Evolutionary conservation across 2,113 vertebrate species (phyloP).

Genomic region (Corythornis madagascariensis): DNA sequence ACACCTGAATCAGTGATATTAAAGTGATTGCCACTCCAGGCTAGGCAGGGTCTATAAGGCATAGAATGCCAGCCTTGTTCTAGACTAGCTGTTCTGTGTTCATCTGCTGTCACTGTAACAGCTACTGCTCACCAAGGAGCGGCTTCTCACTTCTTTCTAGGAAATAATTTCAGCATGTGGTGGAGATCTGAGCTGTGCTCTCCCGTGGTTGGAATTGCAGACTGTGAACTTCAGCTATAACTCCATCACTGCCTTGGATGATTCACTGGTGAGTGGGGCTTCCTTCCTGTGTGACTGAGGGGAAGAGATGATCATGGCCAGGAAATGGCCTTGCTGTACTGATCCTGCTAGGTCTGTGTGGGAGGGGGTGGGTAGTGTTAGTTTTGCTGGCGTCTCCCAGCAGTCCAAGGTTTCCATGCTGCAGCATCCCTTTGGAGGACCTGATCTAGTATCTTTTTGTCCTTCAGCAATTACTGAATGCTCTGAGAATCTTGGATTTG

Average conservation of each 20-base stretch:
- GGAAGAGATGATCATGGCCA: not conserved
- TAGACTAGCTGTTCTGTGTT: not conserved
- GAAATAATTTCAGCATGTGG: constrained; percentile 94
- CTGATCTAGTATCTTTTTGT: not conserved
- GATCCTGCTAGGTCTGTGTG: not conserved
- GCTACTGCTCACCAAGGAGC: not conserved
- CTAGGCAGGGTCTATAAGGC: not conserved
- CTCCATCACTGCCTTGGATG: constrained; percentile 84
- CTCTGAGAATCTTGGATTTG: constrained; percentile 87
- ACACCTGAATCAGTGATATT: not conserved
- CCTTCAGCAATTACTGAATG: constrained; percentile 86
- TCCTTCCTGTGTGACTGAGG: not conserved
- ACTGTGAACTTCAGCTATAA: constrained; percentile 96
- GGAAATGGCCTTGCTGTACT: not conserved
- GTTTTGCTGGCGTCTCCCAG: constrained; percentile 5
- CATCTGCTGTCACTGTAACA: not conserved
- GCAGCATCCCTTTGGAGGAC: not conserved
- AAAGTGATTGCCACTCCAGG: not conserved
- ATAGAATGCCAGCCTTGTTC: not conserved
- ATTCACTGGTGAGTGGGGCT: constrained; percentile 86
- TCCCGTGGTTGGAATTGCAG: constrained; percentile 94
- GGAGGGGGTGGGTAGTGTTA: not conserved
- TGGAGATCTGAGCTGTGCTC: constrained; percentile 92
- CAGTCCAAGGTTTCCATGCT: not conserved
- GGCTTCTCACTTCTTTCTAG: constrained; percentile 63